These are phyloP conservation scores for Teleiodes luculella DNA, from an alignment of 2,888 invertebrate species.

Conservation along the genomic window DNA sequence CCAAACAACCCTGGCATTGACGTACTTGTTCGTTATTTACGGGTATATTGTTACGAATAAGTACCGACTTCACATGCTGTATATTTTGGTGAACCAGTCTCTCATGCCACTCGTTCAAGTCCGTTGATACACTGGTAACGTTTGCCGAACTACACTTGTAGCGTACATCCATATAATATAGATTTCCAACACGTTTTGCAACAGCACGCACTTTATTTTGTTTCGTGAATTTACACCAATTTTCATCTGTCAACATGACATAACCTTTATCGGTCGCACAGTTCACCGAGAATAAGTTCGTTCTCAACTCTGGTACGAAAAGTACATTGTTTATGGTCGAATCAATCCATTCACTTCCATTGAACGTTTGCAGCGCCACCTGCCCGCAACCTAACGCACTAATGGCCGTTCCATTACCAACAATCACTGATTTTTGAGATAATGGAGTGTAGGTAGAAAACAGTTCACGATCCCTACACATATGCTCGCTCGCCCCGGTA, in stretches of 20 bases:
- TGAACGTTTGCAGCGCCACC: constrained; percentile 11
- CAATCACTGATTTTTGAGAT: too few relatives aligned
- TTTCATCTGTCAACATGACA: too few relatives aligned
- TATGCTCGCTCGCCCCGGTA: too few relatives aligned
- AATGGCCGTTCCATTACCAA: constrained; percentile 18
- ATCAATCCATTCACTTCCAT: constrained; percentile 19
- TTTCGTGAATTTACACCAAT: constrained; percentile 13
- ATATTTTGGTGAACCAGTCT: constrained; percentile 21
- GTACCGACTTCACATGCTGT: constrained; percentile 10
- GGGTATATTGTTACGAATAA: not conserved
- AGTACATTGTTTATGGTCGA: constrained; percentile 19
- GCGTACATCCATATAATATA: constrained; percentile 10
- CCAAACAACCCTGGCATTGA: constrained; percentile 15
- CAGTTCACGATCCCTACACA: too few relatives aligned
- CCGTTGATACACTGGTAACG: too few relatives aligned
- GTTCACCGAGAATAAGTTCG: too few relatives aligned
- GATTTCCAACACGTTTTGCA: constrained; percentile 5
- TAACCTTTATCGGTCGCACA: too few relatives aligned
- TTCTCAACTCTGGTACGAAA: constrained; percentile 20
- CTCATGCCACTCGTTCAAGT: constrained; percentile 20
- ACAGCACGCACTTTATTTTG: not conserved
- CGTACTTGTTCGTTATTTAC: constrained; percentile 3
- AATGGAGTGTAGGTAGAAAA: too few relatives aligned
- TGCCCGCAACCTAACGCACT: constrained; percentile 18
- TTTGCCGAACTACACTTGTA: not conserved